Base-by-base conservation (phyloP, 1,140 invertebrate genomes). In the Leptopilina clavipes region DNA sequence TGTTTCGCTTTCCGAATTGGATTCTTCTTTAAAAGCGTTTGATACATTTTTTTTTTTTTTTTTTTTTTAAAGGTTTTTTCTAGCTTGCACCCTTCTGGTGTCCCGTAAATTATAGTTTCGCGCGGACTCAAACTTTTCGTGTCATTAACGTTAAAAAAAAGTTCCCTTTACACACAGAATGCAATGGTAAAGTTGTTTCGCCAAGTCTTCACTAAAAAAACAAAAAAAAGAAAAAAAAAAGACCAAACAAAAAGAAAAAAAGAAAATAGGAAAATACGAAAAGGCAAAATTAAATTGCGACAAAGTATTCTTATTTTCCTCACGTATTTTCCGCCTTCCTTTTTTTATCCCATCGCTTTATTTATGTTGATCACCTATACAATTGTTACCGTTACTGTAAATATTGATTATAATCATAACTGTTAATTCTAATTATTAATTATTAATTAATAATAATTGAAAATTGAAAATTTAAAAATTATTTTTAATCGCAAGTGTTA, bases 1-100 rank as follows among this genome's bases (percentile, higher is more conserved):
- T 65, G 59, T 25, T 65, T 65, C 59, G 59, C 25, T 12, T 65
- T 14, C 59, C 8, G 25, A 65, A 65, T 65, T 65, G 59, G 59
- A 31, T 65, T 65, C 25, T 37, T 17, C 19, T 65, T 65, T n/a
- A 65, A 14, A 31, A n/a, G 19, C 25, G 59, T 65, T 65, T 31
- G 22, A 11, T n/a, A 31, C 31, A n/a, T 65, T 65, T n/a, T 6
- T n/a, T 14, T 37, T n/a, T 31, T 65, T 14, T 65, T 65, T 65
- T 31, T 40, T 31, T 31, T 31, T 6, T 31, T 31, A 3, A 3
- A 3, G 2, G 25, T 59, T 59, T 14, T 9, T 14, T 25, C 25
- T 59, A 10, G 25, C 22, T 25, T 25, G 1, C 3, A 12, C 59
- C 7, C 19, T 65, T 65, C 59, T 31, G 59, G 25, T 31, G 12